Conservation (phyloP, 1,140 invertebrate genomes). For the Habropoda laboriosa region DNA sequence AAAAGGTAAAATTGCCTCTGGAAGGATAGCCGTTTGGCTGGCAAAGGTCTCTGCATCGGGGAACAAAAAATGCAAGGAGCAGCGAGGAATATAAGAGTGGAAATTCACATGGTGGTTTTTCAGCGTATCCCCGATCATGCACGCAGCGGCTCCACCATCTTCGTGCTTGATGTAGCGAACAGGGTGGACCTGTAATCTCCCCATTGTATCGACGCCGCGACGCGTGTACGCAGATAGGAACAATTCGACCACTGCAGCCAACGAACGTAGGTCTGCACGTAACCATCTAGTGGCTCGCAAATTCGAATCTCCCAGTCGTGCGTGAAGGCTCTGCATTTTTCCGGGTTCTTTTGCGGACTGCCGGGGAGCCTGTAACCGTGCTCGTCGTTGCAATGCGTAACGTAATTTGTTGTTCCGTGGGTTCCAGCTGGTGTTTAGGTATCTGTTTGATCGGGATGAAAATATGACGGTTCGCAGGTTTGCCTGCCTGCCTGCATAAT, state of each 20-base stretch:
- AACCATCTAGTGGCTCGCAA: conserved; percentile 7
- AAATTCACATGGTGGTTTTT: conserved; percentile 45
- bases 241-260: conserved; percentile 48
- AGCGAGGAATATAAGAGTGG: conserved; percentile 39
- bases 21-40: background rate
- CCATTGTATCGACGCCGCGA: conserved; percentile 63
- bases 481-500: too few species aligned
- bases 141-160: conserved; percentile 47
- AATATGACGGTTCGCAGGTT: too few species aligned
- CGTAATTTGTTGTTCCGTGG: too few species aligned
- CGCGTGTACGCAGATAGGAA: conserved; percentile 66
- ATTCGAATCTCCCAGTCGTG: conserved; percentile 11
- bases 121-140: conserved; percentile 16
- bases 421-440: too few species aligned
- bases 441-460: too few species aligned
- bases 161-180: conserved; percentile 61
- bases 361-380: background rate
- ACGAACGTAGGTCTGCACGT: conserved; percentile 23
- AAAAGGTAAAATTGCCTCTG: background rate
- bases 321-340: background rate
- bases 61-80: background rate
- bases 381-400: too few species aligned
- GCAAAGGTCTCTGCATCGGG: background rate
- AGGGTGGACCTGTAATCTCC: conserved; percentile 60
- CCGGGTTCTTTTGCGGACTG: background rate